Evolutionary conservation across 2,888 invertebrate genomes (phyloP).

Genomic region (Parascotia fuliginaria): DNA sequence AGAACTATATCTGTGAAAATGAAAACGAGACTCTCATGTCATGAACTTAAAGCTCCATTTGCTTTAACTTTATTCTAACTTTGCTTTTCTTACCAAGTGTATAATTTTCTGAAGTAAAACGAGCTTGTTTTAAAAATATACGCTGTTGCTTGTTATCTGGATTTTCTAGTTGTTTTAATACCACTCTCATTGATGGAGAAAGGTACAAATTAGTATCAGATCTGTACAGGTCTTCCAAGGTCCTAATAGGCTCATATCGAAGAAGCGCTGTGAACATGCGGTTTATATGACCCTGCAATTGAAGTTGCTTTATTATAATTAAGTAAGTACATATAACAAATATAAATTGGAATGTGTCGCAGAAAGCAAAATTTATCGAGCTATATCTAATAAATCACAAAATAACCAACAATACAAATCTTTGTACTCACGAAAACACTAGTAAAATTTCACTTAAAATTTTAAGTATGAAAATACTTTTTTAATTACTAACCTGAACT

Average conservation of each 20-base stretch:
- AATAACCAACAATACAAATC: too few relatives aligned
- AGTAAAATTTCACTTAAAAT: too few relatives aligned
- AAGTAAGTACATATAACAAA: too few relatives aligned
- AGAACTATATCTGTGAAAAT: too few relatives aligned
- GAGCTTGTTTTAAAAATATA: constrained; percentile 26
- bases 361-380: too few relatives aligned
- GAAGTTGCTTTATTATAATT: neutral
- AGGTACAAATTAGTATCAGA: constrained; percentile 41
- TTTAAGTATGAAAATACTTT: too few relatives aligned
- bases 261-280: constrained; percentile 55
- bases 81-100: constrained; percentile 34
- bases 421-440: too few relatives aligned
- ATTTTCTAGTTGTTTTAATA: constrained; percentile 35
- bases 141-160: constrained; percentile 21
- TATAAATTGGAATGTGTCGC: too few relatives aligned
- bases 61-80: too few relatives aligned
- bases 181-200: constrained; percentile 38
- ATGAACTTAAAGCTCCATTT: too few relatives aligned
- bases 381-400: too few relatives aligned
- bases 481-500: constrained; percentile 57
- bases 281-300: constrained; percentile 58
- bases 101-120: neutral
- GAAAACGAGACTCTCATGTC: too few relatives aligned
- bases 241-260: constrained; percentile 38
- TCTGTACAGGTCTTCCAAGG: constrained; percentile 45